Conservation (phyloP, 2,888 invertebrate genomes). For the Pseudolycoriella hygida region DNA sequence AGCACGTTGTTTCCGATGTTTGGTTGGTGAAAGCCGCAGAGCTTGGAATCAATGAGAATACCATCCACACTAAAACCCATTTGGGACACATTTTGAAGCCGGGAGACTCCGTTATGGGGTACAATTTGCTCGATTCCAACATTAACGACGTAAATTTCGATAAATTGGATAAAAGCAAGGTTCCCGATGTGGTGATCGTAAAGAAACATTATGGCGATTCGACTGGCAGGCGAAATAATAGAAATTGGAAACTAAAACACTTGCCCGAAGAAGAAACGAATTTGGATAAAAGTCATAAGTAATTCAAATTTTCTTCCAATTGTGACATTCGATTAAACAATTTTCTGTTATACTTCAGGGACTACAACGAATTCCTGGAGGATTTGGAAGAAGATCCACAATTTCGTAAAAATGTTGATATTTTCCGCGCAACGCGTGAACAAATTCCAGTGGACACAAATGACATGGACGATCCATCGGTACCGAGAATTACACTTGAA, state of each 20-base stretch:
- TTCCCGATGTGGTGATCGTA: slow-evolving; percentile 89
- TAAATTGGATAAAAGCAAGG: slow-evolving; percentile 42
- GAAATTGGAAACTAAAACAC: slow-evolving; percentile 85
- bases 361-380: slow-evolving; percentile 89
- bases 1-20: slow-evolving; percentile 79
- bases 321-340: too few relatives aligned
- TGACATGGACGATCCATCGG: slow-evolving; percentile 39
- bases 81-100: slow-evolving; percentile 82
- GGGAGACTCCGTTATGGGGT: slow-evolving; percentile 88
- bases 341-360: slow-evolving; percentile 34
- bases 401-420: slow-evolving; percentile 81
- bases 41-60: slow-evolving; percentile 62
- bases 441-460: slow-evolving; percentile 35
- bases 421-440: slow-evolving; percentile 48
- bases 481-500: slow-evolving; percentile 65
- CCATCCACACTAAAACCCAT: slow-evolving; percentile 79
- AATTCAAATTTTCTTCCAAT: slow-evolving; percentile 17
- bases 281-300: slow-evolving; percentile 43
- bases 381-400: slow-evolving; percentile 91
- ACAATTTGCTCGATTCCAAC: slow-evolving; percentile 76
- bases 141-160: slow-evolving; percentile 83
- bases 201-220: slow-evolving; percentile 76
- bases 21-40: slow-evolving; percentile 85
- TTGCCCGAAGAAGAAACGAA: slow-evolving; percentile 50
- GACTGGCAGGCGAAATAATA: slow-evolving; percentile 47